Evolutionary conservation across 2,113 vertebrate genomes (phyloP).

Genomic region (Myotis yumanensis): DNA sequence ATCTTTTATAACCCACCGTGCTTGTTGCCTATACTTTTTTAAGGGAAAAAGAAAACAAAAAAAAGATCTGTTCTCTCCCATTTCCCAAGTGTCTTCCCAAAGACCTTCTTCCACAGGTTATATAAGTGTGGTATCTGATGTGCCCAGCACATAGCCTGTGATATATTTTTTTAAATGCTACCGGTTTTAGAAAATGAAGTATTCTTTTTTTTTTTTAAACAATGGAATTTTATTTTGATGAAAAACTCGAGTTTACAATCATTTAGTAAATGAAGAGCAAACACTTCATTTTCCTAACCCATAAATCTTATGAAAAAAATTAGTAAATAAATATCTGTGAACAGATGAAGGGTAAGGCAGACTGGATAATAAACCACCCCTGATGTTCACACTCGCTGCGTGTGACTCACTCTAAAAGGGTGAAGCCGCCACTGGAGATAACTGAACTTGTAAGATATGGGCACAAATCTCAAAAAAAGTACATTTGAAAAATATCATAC

Average conservation of each 20-base stretch:
- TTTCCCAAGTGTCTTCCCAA: background rate
- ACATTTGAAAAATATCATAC: background rate
- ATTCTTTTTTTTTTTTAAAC: slow-evolving; percentile 76
- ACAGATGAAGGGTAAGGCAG: slow-evolving; percentile 88
- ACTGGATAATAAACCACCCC: slow-evolving; percentile 84
- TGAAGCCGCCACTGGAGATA: slow-evolving; percentile 81
- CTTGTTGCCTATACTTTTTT: background rate
- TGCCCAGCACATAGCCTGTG: background rate
- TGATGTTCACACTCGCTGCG: slow-evolving; percentile 79
- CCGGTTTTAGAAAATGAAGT: slow-evolving; percentile 37
- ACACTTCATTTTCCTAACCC: slow-evolving; percentile 83
- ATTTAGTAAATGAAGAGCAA: slow-evolving; percentile 87
- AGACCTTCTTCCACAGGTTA: background rate
- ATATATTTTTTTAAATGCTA: background rate
- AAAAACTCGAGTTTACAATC: slow-evolving; percentile 89
- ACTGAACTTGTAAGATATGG: slow-evolving; percentile 69
- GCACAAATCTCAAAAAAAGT: slow-evolving; percentile 15
- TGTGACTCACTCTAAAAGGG: slow-evolving; percentile 82
- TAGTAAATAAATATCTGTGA: slow-evolving; percentile 89
- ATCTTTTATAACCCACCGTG: background rate
- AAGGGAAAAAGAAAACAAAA: too few species aligned
- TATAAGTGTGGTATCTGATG: background rate
- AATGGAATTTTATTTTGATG: slow-evolving; percentile 90
- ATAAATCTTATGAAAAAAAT: slow-evolving; percentile 85
- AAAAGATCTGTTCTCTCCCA: background rate